Percentiles rank a stretch among this genome's conserved stretches.
phyloP scores from a whole-genome alignment of 2,888 invertebrate species.

The Pinctada fucata region DNA sequence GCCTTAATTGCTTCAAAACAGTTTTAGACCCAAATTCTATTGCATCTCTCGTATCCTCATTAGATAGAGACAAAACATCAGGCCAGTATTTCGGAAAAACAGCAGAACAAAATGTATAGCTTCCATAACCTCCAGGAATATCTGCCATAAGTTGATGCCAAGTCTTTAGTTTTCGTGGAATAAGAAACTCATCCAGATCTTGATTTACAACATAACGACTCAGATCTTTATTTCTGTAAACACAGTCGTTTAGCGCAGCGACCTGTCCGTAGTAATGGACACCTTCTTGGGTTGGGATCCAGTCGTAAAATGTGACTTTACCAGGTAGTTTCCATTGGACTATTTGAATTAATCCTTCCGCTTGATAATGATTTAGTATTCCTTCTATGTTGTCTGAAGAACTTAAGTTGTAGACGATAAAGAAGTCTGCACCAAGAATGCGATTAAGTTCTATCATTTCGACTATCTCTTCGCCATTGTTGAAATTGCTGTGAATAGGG shows the following conservation, averaged over 20 bases:
- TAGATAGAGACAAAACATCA: constrained; percentile 31
- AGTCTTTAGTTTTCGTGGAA: constrained; percentile 57
- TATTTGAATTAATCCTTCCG: constrained; percentile 59
- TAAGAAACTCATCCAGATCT: constrained; percentile 74
- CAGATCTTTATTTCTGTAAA: constrained; percentile 63
- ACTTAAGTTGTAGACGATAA: constrained; percentile 71
- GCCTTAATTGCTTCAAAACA: constrained; percentile 52
- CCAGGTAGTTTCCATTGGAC: constrained; percentile 70
- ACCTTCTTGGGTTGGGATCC: constrained; percentile 38
- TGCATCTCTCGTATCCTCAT: constrained; percentile 41
- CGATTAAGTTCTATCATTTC: constrained; percentile 73
- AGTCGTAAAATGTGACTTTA: constrained; percentile 47
- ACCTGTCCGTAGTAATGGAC: constrained; percentile 74
- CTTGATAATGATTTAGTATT: constrained; percentile 60
- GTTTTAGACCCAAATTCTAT: constrained; percentile 52
- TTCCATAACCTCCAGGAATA: constrained; percentile 14
- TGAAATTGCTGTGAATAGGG: constrained; percentile 60
- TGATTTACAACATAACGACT: constrained; percentile 67
- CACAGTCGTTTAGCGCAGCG: constrained; percentile 73
- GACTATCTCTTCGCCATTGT: constrained; percentile 64
- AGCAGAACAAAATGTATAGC: constrained; percentile 51
- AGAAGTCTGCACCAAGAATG: constrained; percentile 69
- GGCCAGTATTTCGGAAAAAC: constrained; percentile 68
- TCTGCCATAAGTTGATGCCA: constrained; percentile 55
- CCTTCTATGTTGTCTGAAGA: constrained; percentile 55